Evolutionary conservation across 2,888 invertebrate species (phyloP).

Genomic region (Mantis religiosa): DNA sequence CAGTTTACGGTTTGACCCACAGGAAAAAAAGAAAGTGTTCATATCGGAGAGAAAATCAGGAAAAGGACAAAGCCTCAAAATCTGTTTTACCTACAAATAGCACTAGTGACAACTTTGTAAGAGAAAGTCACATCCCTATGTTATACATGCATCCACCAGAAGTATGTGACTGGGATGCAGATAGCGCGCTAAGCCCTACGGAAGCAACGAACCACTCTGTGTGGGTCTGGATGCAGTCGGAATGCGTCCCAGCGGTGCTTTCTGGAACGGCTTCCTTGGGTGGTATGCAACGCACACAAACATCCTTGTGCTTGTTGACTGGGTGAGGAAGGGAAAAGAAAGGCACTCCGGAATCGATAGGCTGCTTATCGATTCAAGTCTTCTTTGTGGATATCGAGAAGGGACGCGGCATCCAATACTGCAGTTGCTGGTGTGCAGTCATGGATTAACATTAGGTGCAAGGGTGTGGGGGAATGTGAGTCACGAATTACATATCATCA

Average conservation of each 20-base stretch:
- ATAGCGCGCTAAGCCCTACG: not conserved
- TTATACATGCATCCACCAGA: not conserved
- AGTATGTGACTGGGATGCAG: not conserved
- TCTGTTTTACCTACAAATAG: not conserved
- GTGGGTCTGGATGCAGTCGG: not conserved
- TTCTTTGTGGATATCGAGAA: not conserved
- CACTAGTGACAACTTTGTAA: not conserved
- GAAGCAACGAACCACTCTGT: not conserved
- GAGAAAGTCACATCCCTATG: not conserved
- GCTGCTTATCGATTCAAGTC: not conserved
- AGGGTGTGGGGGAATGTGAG: not conserved
- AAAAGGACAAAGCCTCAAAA: not conserved
- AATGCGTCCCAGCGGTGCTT: not conserved
- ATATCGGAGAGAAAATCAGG: not conserved
- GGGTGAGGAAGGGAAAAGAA: not conserved
- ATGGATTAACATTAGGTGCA: not conserved
- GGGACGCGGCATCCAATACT: not conserved
- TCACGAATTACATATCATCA: not conserved
- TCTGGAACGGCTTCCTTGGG: not conserved
- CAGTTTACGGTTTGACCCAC: not conserved
- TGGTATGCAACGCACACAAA: not conserved
- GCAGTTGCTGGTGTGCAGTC: not conserved
- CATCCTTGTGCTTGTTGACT: not conserved
- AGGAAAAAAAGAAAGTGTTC: not conserved
- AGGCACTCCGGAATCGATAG: not conserved